Conservation (phyloP, 2,888 invertebrate genomes). For the Julus scandinavius region DNA sequence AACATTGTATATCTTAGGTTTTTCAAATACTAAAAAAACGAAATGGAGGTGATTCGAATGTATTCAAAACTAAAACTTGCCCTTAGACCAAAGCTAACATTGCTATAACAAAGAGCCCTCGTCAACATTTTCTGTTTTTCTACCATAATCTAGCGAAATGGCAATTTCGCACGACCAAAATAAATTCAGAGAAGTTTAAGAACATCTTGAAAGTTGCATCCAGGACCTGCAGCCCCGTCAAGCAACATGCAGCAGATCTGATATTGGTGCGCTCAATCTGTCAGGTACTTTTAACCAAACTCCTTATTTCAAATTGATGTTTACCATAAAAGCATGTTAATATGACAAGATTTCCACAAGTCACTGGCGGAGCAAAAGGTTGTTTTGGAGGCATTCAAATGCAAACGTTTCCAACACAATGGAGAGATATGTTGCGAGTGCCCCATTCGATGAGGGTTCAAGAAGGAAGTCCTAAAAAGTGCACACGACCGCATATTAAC, state of each 20-base stretch:
- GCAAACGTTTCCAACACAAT: conserved; percentile 15
- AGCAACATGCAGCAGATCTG: background rate
- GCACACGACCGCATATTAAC: conserved; percentile 18
- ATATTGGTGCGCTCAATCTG: conserved; percentile 17
- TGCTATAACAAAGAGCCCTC: background rate
- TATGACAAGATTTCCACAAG: conserved; percentile 28
- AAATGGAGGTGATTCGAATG: background rate
- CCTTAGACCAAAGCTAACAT: conserved; percentile 18
- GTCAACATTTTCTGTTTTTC: background rate
- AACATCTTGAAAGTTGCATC: background rate
- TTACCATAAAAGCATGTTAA: conserved; percentile 29
- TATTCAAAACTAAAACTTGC: background rate
- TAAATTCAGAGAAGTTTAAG: conserved; percentile 7
- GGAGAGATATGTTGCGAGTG: conserved; percentile 27
- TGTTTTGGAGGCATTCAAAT: conserved; percentile 28
- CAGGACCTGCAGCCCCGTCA: background rate
- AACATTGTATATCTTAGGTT: no score
- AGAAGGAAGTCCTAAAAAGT: conserved; percentile 21
- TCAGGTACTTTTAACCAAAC: conserved; percentile 28
- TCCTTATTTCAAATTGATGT: conserved; percentile 29
- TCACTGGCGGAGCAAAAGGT: conserved; percentile 25
- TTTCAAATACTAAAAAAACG: background rate
- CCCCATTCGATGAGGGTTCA: conserved; percentile 7
- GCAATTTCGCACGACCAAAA: conserved; percentile 7
- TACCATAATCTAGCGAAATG: background rate